Conservation (phyloP, 2,113 vertebrate species). For the Syrmaticus mikado region DNA sequence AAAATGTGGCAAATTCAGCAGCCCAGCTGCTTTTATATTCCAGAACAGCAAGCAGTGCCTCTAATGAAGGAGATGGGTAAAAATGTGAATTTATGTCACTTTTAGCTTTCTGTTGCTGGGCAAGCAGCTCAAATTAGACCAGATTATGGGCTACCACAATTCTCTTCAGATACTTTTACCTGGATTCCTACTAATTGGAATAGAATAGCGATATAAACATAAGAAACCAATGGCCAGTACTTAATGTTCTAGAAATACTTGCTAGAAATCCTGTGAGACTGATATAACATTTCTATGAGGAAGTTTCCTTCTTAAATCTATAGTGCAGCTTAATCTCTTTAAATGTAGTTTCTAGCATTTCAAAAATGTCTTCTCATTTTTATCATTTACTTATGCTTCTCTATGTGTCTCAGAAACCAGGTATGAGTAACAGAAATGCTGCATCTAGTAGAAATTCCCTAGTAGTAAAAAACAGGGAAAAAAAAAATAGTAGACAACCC, state of each 20-base stretch:
- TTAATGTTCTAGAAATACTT: background rate
- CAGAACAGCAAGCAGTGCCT: constrained; percentile 50
- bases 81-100: constrained; percentile 14
- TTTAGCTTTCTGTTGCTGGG: constrained; percentile 33
- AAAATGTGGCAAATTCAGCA: constrained; percentile 69
- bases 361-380: background rate
- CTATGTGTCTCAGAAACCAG: background rate
- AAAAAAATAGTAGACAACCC: background rate
- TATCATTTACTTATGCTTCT: background rate
- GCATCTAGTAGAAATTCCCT: background rate
- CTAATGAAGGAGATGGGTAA: constrained; percentile 25
- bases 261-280: background rate
- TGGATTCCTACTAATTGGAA: background rate
- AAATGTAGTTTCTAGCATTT: background rate
- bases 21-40: constrained; percentile 57
- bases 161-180: background rate
- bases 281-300: background rate
- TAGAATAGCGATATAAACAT: background rate
- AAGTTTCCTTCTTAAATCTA: background rate
- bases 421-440: background rate
- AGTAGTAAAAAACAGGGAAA: background rate
- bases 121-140: background rate
- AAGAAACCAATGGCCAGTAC: background rate
- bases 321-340: background rate
- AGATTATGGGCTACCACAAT: background rate